These are phyloP conservation scores for Solenopsis fugax DNA, from an alignment of 1,140 invertebrate genomes.

Conservation along the genomic window DNA sequence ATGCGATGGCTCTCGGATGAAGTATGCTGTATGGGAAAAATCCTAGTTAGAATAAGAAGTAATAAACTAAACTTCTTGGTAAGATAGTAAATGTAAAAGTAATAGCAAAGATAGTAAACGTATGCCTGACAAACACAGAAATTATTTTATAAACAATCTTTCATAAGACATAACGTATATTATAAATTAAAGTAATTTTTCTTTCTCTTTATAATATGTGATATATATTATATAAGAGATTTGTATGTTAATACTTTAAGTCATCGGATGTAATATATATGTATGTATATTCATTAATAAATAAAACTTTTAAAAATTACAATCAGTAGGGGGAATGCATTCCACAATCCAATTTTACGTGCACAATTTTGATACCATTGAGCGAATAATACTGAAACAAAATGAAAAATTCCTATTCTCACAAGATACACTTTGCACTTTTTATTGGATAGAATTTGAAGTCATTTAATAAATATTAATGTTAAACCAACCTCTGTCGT, in stretches of 20 bases:
- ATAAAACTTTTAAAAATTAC: slow-evolving; percentile 11
- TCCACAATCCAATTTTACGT: slow-evolving; percentile 9
- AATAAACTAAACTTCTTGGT: neutral
- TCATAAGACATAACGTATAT: neutral
- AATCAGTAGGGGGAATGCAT: slow-evolving; percentile 41
- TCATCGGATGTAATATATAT: neutral
- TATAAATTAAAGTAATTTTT: slow-evolving; percentile 28
- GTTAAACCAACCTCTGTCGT: slow-evolving; percentile 87
- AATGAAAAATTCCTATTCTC: slow-evolving; percentile 77
- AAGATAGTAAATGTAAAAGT: neutral
- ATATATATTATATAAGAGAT: neutral
- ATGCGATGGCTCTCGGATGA: no score
- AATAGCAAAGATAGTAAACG: neutral
- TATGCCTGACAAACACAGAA: neutral
- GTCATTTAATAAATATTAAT: slow-evolving; percentile 9
- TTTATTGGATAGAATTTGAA: neutral
- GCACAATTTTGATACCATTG: slow-evolving; percentile 82
- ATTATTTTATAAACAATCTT: neutral
- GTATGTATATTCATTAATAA: slow-evolving; percentile 17
- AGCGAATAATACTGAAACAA: slow-evolving; percentile 85
- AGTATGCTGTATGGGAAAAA: no score
- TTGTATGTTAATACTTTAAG: slow-evolving; percentile 11
- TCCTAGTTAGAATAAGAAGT: no score
- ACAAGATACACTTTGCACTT: slow-evolving; percentile 30
- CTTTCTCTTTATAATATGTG: neutral